Evolutionary conservation across 2,797 vertebrate genomes (phyloP), one percentile per base, ranked within the genome.

Genomic region (Gymnothorax reevesii): DNA sequence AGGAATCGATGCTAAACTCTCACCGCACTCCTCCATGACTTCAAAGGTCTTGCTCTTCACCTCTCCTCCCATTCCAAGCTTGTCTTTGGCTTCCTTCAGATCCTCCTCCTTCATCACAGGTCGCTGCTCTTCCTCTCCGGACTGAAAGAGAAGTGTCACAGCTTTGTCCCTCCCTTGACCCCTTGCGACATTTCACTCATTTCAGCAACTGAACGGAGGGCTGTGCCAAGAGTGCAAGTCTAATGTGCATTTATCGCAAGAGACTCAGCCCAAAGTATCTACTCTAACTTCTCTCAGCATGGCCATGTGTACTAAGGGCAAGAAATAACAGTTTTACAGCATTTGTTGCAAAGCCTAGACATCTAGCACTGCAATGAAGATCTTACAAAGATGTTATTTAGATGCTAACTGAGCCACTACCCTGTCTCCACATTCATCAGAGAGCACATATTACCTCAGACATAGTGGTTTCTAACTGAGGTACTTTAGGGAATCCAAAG

Each of bases 11-110:
- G 42, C 10, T 60, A 55, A 17, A 93, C 98, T 97, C 98, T 97
- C 90, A 99, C 98, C 99, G 1, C 97, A 99, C 88, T 99, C 95
- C 87, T 96, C 95, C 97, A 99, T 97, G 85, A 99, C 98, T 95
- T 98, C 96, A 88, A 98, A 95, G 0, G 99, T 99, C 95, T 99
- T 99, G 91, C 98, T 97, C 94, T 98, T 98, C 86, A 96, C 94
- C 27, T 95, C 93, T 20, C 94, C 96, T 83, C 95, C 94, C 57
- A 88, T 89, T 10, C 94, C 84, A 85, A 99, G 95, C 42, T 94
- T 97, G 89, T 92, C 92, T 92, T 92, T 97, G 15, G 97, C 95
- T 87, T 97, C 96, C 88, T 95, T 95, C 85, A 99, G 95, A 86
- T 99, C 98, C 88, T 99, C 97, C 4, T 97, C 97, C 87, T 95